Evolutionary conservation across 2,888 invertebrate genomes (phyloP).

Genomic region (Oligia latruncula): DNA sequence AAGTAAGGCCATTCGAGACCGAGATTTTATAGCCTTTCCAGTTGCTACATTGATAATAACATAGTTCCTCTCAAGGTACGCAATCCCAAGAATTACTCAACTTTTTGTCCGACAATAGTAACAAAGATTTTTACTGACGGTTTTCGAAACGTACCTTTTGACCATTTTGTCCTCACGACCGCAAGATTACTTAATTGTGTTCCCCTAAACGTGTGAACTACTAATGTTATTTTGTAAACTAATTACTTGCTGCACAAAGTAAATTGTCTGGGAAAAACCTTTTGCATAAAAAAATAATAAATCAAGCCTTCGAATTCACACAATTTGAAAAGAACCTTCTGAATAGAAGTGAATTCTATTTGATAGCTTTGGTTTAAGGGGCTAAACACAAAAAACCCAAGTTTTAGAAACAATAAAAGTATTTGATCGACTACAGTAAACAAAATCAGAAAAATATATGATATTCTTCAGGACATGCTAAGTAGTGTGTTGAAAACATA

Average conservation of each 20-base stretch:
- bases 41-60: constrained; percentile 37
- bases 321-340: constrained; percentile 28
- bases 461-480: too few species aligned
- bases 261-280: constrained; percentile 53
- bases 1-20: constrained; percentile 39
- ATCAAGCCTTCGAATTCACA: constrained; percentile 36
- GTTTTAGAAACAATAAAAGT: too few species aligned
- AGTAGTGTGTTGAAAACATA: too few species aligned
- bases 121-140: constrained; percentile 28
- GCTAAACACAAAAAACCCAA: too few species aligned
- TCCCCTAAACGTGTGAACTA: constrained; percentile 55
- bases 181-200: constrained; percentile 61
- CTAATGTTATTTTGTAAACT: constrained; percentile 55
- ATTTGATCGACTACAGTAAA: too few species aligned
- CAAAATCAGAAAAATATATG: too few species aligned
- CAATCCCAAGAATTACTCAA: constrained; percentile 27
- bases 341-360: constrained; percentile 4
- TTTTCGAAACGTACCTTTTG: constrained; percentile 37
- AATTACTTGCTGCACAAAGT: constrained; percentile 48
- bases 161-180: constrained; percentile 54
- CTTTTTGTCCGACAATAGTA: constrained; percentile 39
- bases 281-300: constrained; percentile 38
- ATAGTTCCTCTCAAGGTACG: constrained; percentile 39
- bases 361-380: background rate
- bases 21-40: constrained; percentile 32